Evolutionary conservation across 1,140 invertebrate species (phyloP).

Genomic region (Drosophila subpulchrella): DNA sequence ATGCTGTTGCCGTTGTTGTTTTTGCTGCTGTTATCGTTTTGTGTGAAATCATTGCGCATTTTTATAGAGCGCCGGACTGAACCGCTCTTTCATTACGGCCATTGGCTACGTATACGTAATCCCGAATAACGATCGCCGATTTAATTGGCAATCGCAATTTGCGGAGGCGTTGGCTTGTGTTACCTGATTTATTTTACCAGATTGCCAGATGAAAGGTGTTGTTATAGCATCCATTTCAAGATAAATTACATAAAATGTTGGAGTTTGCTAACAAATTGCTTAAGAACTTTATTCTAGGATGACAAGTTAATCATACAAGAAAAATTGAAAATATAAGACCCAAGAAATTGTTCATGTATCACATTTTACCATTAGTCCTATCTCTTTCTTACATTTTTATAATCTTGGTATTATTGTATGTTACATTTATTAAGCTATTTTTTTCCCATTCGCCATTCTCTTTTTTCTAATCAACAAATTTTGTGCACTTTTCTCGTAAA

Average conservation of each 20-base stretch:
- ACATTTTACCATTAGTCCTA: too few species aligned
- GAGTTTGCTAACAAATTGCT: background rate
- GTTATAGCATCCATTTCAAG: conserved; percentile 8
- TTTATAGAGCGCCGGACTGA: conserved; percentile 37
- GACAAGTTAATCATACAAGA: background rate
- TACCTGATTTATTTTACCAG: conserved; percentile 21
- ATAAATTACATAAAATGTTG: background rate
- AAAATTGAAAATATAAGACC: too few species aligned
- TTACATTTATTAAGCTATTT: too few species aligned
- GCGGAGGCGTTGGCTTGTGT: conserved; percentile 32
- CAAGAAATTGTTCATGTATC: too few species aligned
- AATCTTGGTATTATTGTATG: too few species aligned
- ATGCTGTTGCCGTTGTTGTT: conserved; percentile 25
- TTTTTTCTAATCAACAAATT: too few species aligned
- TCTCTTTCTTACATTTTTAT: too few species aligned
- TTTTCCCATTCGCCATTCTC: too few species aligned
- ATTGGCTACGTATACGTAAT: conserved; percentile 27
- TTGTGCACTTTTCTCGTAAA: background rate
- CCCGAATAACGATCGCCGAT: conserved; percentile 30
- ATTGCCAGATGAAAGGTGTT: background rate
- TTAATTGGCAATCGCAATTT: conserved; percentile 40
- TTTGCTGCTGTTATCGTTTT: conserved; percentile 62
- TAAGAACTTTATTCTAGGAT: background rate
- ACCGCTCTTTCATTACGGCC: conserved; percentile 64
- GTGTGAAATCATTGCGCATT: conserved; percentile 73